Evolutionary conservation across 1,140 invertebrate species (phyloP), one percentile per base, ranked within the genome.

Genomic region (Drosophila mayri): DNA sequence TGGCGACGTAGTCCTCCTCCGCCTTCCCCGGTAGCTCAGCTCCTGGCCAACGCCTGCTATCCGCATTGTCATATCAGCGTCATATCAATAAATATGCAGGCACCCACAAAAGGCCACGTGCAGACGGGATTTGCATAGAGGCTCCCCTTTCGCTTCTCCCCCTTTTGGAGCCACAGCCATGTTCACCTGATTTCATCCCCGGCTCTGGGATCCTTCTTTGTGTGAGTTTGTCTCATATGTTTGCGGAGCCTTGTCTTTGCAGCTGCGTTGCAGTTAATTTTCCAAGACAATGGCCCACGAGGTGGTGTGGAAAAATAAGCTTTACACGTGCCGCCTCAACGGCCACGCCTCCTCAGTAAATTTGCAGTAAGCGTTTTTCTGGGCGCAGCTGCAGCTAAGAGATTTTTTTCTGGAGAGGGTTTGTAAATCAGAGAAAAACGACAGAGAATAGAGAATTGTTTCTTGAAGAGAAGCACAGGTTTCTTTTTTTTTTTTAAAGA

Each of bases 11-110:
- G 8, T 37, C 32, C 4, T 25, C 30, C 18, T 52, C 18, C 30
- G 7, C 30, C 18, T 11, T 7, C 25, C 12, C 20, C 37, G 35
- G 43, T 16, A 49, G 38, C 50, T 43, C 64, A 43, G 8, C 70
- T 61, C 30, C 58, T 41, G 18, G 41, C 49, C 40, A 50, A 25
- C 30, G 32, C 40, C 43, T 20, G 40, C 58, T 57, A 40, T 62
- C 74, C 52, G 57, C 82, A 77, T 76, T 87, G 84, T 88, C 83
- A 80, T 84, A 87, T 87, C 84, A 83, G 76, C 84, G 76, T 87
- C 84, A 88, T 88, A 90, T 88, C 84, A 88, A 88, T 88, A 88
- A 88, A 88, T 88, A 84, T 90, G 68, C 73, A 78, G 65, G 81
- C 57, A 81, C 46, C 68, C 68, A 88, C 76, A 88, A 88, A 84